Percentiles rank a stretch among this genome's conserved stretches.
These are phyloP conservation scores for Ephestia elutella DNA, from an alignment of 1,140 invertebrate genomes.

Conservation along the genomic window DNA sequence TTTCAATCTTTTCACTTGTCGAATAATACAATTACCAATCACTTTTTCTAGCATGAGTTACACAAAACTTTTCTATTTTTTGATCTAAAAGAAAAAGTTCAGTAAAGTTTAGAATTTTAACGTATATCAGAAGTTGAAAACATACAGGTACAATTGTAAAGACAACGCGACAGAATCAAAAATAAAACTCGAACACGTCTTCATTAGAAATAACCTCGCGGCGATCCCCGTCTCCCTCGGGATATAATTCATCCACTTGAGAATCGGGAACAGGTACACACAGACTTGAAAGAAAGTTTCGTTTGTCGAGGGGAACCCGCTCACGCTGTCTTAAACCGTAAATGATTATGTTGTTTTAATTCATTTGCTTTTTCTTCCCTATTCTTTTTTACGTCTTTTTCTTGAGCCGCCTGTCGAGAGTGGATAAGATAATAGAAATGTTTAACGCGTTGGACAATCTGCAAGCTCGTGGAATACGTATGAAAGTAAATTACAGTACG, in stretches of 20 bases:
- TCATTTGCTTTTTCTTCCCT: conserved; percentile 65
- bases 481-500: not conserved
- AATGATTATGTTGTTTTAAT: conserved; percentile 73
- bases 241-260: conserved; percentile 71
- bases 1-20: no score
- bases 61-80: not conserved
- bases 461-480: conserved; percentile 27
- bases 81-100: conserved; percentile 9
- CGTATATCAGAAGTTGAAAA: not conserved
- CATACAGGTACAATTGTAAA: conserved; percentile 49
- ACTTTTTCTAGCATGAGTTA: no score
- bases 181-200: conserved; percentile 62
- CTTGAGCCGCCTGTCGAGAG: conserved; percentile 67
- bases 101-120: not conserved
- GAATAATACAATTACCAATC: no score
- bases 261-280: conserved; percentile 62
- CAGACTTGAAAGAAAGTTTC: conserved; percentile 69
- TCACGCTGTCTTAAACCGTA: conserved; percentile 60
- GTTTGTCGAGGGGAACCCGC: conserved; percentile 58
- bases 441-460: conserved; percentile 22
- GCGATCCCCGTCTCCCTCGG: conserved; percentile 51
- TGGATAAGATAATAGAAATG: conserved; percentile 42
- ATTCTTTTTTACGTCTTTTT: conserved; percentile 44
- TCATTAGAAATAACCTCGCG: conserved; percentile 60
- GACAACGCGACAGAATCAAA: conserved; percentile 48